Base-by-base conservation (phyloP, 2,113 vertebrate species). In the Atherinomorus stipes region DNA sequence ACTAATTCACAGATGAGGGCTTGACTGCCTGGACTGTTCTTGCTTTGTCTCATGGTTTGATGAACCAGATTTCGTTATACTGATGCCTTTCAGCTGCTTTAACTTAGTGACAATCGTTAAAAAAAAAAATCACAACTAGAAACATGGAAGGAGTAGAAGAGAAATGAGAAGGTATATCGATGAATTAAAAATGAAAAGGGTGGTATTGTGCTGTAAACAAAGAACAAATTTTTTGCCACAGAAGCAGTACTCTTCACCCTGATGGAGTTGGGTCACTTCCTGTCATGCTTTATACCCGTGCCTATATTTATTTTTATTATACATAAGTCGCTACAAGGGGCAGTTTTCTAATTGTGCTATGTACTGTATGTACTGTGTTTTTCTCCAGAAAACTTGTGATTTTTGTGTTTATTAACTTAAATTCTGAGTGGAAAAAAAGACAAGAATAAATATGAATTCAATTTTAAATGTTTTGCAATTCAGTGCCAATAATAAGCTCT, bases 281-380 rank as follows among this genome's bases (percentile, higher is more conserved):
- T 54, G 21, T 61, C 31, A 60, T 53, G 42, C 65, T 79, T 40
- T 64, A 45, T 64, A 72, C 11, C 67, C 64, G 25, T 66, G 21
- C 26, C 63, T 52, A 22, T 69, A 13, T 77, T 61, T 66, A 1
- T 62, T 78, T 84, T 59, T 76, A 50, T 44, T 64, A 37, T 80
- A 26, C 28, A 47, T 38, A 64, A 64, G 64, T 78, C 22, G 2
- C 25, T 54, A 68, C n/a, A 52, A 22, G 21, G 53, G 11, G 31
- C 5, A n/a, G 26, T 51, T 12, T 34, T 68, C 11, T 69, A 2
- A 0, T 1, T 78, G 37, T 70, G 21, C 64, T 52, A 21, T 74
- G 19, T 81, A n/a, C 15, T 78, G 12, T 83, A 28, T 50, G 37
- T 22, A 15, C 7, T 70, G 47, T 56, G 37, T 69, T 71, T 80